Base-by-base conservation (phyloP, 1,140 invertebrate species). In the Drosophila nigromelanica region DNA sequence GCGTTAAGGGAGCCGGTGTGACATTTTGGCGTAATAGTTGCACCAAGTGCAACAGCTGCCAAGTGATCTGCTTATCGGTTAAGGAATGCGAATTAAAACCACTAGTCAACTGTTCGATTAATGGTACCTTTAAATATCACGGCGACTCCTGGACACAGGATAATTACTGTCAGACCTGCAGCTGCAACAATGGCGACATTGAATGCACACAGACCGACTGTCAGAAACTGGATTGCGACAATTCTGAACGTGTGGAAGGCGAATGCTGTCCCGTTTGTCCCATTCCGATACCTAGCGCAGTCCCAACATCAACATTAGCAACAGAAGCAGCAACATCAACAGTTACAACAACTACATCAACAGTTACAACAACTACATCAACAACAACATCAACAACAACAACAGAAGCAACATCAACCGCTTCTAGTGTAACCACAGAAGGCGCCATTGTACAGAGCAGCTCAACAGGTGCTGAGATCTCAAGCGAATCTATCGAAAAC, bases 251-350 rank as follows among this genome's bases (percentile, higher is more conserved):
- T 33, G 14, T 18, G 24, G 27, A 27, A n/a, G 15, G 8, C 11
- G 48, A 58, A 6, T 90, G 89, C 45, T 90, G 89, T 62, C 73
- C 72, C 3, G 15, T 58, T 14, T 90, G 89, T 33, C 66, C 30
- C 1, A 21, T 40, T 1, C 4, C 30, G 8, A 24, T 47, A 10
- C 43, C 30, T 68, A 76, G 35, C 18, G 2, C 18, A 18, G 18
- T 18, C 2, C 18, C 18, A 39, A n/a, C 39, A 40, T 5, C 11
- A 40, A n/a, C 39, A 11, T 4, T 61, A 40, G 6, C 11, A 40
- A 14, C 66, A 30, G 12, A 68, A 35, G 52, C 43, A 45, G 14
- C n/a, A 40, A 18, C 35, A 4, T 42, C 35, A 4, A 30, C 56
- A 37, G 39, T 54, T 18, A 18, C 42, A 30, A 15, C 12, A 10